phyloP scores from a whole-genome alignment of 2,888 invertebrate genomes.

The Lithophane ornitopus region DNA sequence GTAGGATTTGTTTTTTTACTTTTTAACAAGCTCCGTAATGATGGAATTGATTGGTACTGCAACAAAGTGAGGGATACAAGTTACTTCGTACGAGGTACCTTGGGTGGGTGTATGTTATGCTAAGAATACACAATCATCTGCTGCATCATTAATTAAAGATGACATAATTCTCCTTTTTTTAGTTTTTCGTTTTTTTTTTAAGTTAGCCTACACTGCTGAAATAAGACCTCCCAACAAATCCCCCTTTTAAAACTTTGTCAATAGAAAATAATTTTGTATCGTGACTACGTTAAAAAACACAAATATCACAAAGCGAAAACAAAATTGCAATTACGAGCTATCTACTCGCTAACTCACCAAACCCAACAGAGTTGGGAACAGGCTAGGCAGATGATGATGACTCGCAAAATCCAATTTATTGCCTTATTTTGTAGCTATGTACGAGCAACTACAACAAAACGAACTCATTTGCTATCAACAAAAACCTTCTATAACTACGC shows the following conservation, averaged over 20 bases:
- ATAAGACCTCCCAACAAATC: too few species aligned
- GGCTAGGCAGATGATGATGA: not conserved
- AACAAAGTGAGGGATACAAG: conserved; percentile 15
- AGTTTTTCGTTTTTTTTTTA: too few species aligned
- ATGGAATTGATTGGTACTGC: conserved; percentile 39
- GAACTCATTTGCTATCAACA: not conserved
- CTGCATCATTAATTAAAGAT: conserved; percentile 1
- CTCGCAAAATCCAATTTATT: not conserved
- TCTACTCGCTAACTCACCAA: not conserved
- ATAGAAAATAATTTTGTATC: not conserved
- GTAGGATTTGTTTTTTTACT: conserved; percentile 43
- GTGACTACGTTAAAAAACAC: not conserved
- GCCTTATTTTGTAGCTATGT: not conserved
- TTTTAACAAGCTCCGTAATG: conserved; percentile 35
- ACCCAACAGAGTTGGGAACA: not conserved
- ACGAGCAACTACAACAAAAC: not conserved
- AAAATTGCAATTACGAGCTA: not conserved
- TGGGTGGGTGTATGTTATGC: not conserved
- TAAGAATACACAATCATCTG: conserved; percentile 17
- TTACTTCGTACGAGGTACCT: not conserved
- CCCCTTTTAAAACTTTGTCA: not conserved
- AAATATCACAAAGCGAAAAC: not conserved
- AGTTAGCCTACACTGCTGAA: too few species aligned
- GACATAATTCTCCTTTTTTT: not conserved
- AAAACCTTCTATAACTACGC: not conserved